phyloP scores from a whole-genome alignment of 2,113 vertebrate genomes.

The Grantiella picta region DNA sequence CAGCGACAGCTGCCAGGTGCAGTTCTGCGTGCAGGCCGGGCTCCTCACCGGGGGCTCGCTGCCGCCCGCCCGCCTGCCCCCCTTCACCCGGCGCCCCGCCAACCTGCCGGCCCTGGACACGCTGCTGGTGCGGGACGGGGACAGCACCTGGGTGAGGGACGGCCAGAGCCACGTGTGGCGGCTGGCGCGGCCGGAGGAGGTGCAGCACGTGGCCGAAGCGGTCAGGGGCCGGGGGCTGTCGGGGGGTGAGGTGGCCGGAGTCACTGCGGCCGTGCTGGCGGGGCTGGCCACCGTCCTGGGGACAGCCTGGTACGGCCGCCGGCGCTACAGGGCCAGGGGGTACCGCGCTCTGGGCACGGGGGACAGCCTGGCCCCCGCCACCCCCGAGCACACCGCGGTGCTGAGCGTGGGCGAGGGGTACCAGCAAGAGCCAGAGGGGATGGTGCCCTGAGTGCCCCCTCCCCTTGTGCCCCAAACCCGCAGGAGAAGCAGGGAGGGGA shows the following conservation, averaged over 20 bases:
- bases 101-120: slow-evolving; percentile 72
- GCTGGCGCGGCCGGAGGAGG: slow-evolving; percentile 68
- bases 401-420: not conserved
- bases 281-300: slow-evolving; percentile 25
- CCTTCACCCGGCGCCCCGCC: slow-evolving; percentile 77
- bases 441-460: rapidly evolving
- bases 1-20: slow-evolving; percentile 87
- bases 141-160: slow-evolving; percentile 80
- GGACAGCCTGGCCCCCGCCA: not conserved
- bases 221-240: slow-evolving; percentile 3
- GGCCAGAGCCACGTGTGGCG: slow-evolving; percentile 76
- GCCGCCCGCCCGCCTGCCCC: slow-evolving; percentile 77
- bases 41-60: slow-evolving; percentile 77
- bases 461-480: not conserved
- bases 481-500: not conserved
- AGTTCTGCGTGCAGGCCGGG: slow-evolving; percentile 82
- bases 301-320: not conserved
- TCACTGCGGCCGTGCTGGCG: not conserved
- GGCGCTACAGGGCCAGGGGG: slow-evolving; percentile 26
- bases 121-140: slow-evolving; percentile 77
- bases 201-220: not conserved
- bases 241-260: not conserved
- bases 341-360: not conserved
- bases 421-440: not conserved
- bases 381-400: not conserved